These are phyloP conservation scores for Smutsia gigantea DNA, from an alignment of 2,797 vertebrate species.

Conservation along the genomic window DNA sequence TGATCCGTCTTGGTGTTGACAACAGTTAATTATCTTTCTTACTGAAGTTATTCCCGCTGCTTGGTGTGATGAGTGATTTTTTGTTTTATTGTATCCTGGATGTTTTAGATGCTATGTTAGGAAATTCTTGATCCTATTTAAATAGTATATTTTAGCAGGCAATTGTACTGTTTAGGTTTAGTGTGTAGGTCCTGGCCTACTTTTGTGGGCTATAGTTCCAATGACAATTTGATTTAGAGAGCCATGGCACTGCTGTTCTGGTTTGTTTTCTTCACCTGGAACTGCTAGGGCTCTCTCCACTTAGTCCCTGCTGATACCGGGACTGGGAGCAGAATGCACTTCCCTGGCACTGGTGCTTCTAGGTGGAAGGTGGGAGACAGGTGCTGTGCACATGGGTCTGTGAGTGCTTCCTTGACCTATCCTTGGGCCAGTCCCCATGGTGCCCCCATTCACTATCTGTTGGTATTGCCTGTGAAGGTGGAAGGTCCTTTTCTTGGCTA, in stretches of 20 bases:
- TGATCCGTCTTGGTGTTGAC: not conserved
- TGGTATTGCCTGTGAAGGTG: not conserved
- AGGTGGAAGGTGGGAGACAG: not conserved
- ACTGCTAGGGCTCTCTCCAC: not conserved
- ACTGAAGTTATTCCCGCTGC: not conserved
- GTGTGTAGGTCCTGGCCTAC: not conserved
- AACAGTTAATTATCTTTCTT: not conserved
- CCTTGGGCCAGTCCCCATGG: not conserved
- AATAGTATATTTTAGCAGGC: not conserved
- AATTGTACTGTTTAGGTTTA: not conserved
- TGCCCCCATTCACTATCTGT: not conserved
- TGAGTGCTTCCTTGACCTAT: not conserved
- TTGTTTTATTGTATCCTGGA: not conserved
- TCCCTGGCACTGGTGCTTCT: not conserved
- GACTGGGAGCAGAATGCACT: not conserved
- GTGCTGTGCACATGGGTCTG: not conserved
- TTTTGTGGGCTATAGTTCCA: not conserved
- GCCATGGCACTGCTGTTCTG: not conserved
- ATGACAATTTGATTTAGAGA: not conserved
- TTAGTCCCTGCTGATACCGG: not conserved
- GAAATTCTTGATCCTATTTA: not conserved
- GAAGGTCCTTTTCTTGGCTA: not conserved
- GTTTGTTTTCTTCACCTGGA: not conserved
- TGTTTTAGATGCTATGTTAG: not conserved
- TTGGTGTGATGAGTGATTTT: not conserved